These are phyloP conservation scores for Argyra leucocephala DNA, from an alignment of 2,888 invertebrate species.

Conservation along the genomic window DNA sequence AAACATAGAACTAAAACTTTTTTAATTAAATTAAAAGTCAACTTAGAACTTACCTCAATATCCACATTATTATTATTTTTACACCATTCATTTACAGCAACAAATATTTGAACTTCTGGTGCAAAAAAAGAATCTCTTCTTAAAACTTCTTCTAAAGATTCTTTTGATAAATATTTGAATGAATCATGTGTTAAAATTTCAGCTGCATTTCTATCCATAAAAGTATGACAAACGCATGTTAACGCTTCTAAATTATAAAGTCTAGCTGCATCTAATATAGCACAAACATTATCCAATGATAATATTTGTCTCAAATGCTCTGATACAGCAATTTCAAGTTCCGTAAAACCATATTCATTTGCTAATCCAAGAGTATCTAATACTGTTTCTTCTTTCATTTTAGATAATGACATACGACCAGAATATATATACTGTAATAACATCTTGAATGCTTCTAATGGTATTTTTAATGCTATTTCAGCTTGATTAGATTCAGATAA, in stretches of 20 bases:
- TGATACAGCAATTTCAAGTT: slow-evolving; percentile 83
- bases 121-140: slow-evolving; percentile 93
- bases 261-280: slow-evolving; percentile 84
- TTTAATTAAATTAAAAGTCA: background rate
- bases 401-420: slow-evolving; percentile 62
- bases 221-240: slow-evolving; percentile 74
- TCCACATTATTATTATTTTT: slow-evolving; percentile 59
- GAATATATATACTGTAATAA: slow-evolving; percentile 92
- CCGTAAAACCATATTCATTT: slow-evolving; percentile 90
- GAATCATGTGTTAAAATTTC: slow-evolving; percentile 76
- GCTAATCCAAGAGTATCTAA: slow-evolving; percentile 73
- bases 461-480: slow-evolving; percentile 78
- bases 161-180: slow-evolving; percentile 71
- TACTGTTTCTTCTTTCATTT: slow-evolving; percentile 58
- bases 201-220: slow-evolving; percentile 79
- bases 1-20: background rate
- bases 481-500: slow-evolving; percentile 63
- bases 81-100: slow-evolving; percentile 80
- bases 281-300: slow-evolving; percentile 80
- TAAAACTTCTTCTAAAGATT: slow-evolving; percentile 70
- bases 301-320: slow-evolving; percentile 85
- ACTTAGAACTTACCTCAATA: slow-evolving; percentile 29
- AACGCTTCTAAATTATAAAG: slow-evolving; percentile 57
- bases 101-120: slow-evolving; percentile 89
- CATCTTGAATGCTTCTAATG: slow-evolving; percentile 75